Evolutionary conservation across 2,888 invertebrate genomes (phyloP), one percentile per base, ranked within the genome.

Genomic region (Thera britannica): DNA sequence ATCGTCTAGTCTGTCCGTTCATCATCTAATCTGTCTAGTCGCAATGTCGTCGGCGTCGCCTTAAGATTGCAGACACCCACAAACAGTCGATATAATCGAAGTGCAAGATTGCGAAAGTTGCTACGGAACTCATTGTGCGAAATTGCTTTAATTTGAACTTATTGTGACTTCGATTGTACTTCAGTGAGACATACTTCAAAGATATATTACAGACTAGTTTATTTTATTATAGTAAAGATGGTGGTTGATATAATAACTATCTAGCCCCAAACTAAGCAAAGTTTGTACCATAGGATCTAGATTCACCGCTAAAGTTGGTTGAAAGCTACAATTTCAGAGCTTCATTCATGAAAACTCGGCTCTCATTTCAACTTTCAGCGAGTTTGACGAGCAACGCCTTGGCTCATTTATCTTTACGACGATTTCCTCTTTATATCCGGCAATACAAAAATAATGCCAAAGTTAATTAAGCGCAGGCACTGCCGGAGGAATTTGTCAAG

Each of bases 381-480:
- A 58, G 44, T 34, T 65, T 54, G 57, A 23, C 38, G 36, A 65
- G 54, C 55, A 46, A 54, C 51, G 57, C 54, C n/a, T 38, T 44
- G 59, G 41, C 60, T 65, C 58, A 55, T 69, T 68, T 70, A 49
- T 51, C 60, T 58, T 63, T 63, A 63, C 56, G 58, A 51, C 51
- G 23, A 49, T 59, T 57, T 62, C 52, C 62, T n/a, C 44, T 64
- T 52, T 58, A 58, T 48, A 57, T 38, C 23, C 44, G 48, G 36
- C 66, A 8, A 56, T 51, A 62, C 57, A 62, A 60, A 68, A 60
- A 60, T 55, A 51, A 8, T 54, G 34, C 34, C 41, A 9, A 66
- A 61, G 49, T 60, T 49, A 60, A 56, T 58, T 60, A 52, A 55
- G 44, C 55, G 23, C 35, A 46, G 54, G 46, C 49, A 6, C 23